Conservation (phyloP, 2,888 invertebrate genomes). For the Agrochola circellaris region DNA sequence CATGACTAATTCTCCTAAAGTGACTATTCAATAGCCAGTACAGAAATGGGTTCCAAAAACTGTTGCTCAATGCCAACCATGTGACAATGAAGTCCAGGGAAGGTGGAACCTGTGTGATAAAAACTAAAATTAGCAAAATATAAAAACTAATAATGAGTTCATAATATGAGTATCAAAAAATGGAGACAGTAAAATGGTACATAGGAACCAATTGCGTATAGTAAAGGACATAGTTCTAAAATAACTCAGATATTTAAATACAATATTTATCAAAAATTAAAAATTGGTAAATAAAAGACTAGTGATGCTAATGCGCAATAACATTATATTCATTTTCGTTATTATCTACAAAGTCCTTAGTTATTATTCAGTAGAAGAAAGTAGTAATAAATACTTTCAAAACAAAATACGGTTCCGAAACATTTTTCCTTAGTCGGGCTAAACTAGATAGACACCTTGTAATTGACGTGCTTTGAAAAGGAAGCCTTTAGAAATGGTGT, state of each 20-base stretch:
- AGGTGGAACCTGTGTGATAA: constrained; percentile 92
- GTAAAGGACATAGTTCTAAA: background rate
- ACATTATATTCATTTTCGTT: constrained; percentile 1
- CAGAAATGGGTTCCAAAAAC: constrained; percentile 97
- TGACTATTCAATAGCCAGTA: constrained; percentile 97
- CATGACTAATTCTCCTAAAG: constrained; percentile 95
- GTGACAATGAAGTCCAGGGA: constrained; percentile 96
- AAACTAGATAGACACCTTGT: constrained; percentile 12
- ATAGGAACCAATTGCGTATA: background rate
- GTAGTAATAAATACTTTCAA: constrained; percentile 5
- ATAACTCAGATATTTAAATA: background rate
- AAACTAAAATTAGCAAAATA: background rate
- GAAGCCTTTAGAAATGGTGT: background rate
- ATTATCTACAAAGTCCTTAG: constrained; percentile 8
- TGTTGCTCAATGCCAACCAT: constrained; percentile 96
- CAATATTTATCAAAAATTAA: constrained; percentile 1
- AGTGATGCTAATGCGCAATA: background rate
- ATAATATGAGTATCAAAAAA: background rate
- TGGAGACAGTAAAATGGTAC: background rate
- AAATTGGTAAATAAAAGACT: background rate
- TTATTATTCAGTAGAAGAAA: constrained; percentile 18
- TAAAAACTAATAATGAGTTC: background rate
- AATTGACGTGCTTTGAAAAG: background rate
- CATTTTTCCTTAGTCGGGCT: background rate
- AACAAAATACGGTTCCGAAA: background rate